Base-by-base conservation (phyloP, 2,797 vertebrate genomes). In the Xyrichtys novacula region DNA sequence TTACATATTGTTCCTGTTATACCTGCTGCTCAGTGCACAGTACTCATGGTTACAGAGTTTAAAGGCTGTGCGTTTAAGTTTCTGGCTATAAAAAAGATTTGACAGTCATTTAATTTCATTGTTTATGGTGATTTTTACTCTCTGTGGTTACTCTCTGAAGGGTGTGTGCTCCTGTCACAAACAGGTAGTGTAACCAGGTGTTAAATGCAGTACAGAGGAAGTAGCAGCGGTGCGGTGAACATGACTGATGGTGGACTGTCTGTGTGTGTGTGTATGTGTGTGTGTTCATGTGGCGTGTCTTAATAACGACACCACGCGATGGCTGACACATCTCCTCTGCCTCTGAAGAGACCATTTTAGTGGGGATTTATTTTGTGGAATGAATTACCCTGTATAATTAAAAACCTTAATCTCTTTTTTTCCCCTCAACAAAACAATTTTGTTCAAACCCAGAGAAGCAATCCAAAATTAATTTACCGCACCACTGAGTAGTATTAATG, bases 401-500 rank as follows among this genome's bases (percentile, higher is more conserved):
- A 93, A 87, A 91, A 91, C 82, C 90, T 81, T 93, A 91, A 93
- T 93, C 91, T 91, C 83, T 73, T 92, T 83, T n/a, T 92, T 91
- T 85, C 85, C 88, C 87, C 89, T 91, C 90, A 92, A 93, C 91
- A 93, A 91, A 92, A 93, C 89, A 91, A 91, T 93, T 93, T 91
- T 91, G 90, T 90, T 90, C 77, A 85, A 93, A 92, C 86, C 88
- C 88, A 91, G 80, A 91, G 89, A 91, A 92, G 89, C 91, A 93
- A 93, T 93, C 89, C 90, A 91, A 93, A 93, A 93, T 93, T 91
- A 93, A 93, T 93, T 93, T 93, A 91, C 89, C 78, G 92, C 92
- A 90, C 89, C 92, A 92, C 81, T 91, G 92, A 92, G 86, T 92
- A 89, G 89, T 92, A 93, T 91, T 91, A 93, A 93, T 89, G 84